Base-by-base conservation (phyloP, 2,797 vertebrate genomes). In the Spinus olivaceus region DNA sequence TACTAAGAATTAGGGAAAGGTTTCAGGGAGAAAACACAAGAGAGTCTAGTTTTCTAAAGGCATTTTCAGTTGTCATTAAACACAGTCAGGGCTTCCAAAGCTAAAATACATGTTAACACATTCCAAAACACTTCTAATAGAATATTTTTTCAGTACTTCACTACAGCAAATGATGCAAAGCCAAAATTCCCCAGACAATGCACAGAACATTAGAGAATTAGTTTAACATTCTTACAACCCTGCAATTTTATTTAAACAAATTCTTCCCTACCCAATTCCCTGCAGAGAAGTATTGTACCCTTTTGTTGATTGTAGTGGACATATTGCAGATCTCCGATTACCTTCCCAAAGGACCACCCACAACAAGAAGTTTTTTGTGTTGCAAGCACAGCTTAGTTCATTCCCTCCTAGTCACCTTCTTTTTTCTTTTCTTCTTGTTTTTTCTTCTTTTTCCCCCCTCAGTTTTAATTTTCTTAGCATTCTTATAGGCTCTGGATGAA, bases 301-400 rank as follows among this genome's bases (percentile, higher is more conserved):
- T 98, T 98, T 97, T 98, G 97, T 98, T 98, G 97, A 98, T 98
- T 97, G 98, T 97, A 98, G 97, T 98, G 98, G 98, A 98, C 98
- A 97, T 98, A 98, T 97, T 98, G 98, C 98, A 98, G 98, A 98
- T 96, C 97, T 98, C 97, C n/a, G 56, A 94, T 97, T 97, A 97
- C 96, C 96, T 97, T 98, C 98, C 98, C 94, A 97, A 91, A 82
- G 97, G 98, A 98, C 98, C 98, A 98, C 99, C 98, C 99, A 99
- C 98, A 98, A 99, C 98, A 99, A 98, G 98, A 98, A 97, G 97
- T 98, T 98, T 95, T 98, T 99, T 99, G 98, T 99, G 97, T 97
- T 91, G 95, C 98, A 98, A 98, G 98, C 98, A 97, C 96, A 97
- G 97, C 96, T 97, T 73, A 98, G 97, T 97, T 98, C 97, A 97